phyloP scores from a whole-genome alignment of 2,113 vertebrate genomes.

The Xenopus borealis region DNA sequence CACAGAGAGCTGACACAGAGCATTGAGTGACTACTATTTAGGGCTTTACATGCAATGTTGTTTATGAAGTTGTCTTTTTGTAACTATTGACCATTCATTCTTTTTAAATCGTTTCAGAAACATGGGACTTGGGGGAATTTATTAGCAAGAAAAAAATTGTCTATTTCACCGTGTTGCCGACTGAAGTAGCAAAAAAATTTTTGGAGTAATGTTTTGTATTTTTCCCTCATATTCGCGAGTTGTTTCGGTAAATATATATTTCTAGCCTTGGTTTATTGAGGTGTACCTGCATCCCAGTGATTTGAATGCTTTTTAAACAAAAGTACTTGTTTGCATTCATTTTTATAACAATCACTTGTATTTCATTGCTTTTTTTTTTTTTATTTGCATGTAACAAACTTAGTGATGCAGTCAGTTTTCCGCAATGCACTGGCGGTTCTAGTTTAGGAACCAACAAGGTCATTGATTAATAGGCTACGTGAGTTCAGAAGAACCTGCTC shows the following conservation, averaged over 20 bases:
- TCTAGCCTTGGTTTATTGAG: slow-evolving; percentile 62
- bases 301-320: slow-evolving; percentile 46
- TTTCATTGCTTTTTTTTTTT: slow-evolving; percentile 50
- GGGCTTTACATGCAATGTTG: slow-evolving; percentile 55
- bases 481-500: too few relatives aligned
- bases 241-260: slow-evolving; percentile 67
- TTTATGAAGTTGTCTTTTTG: slow-evolving; percentile 61
- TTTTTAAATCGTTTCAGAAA: slow-evolving; percentile 40
- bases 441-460: background rate
- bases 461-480: slow-evolving; percentile 43
- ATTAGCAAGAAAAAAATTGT: slow-evolving; percentile 63
- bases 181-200: slow-evolving; percentile 78
- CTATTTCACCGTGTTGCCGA: slow-evolving; percentile 80
- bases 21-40: slow-evolving; percentile 60
- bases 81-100: slow-evolving; percentile 51
- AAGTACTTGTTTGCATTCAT: background rate
- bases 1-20: slow-evolving; percentile 49
- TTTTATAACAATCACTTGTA: slow-evolving; percentile 49
- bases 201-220: slow-evolving; percentile 80
- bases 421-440: background rate
- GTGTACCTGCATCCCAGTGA: slow-evolving; percentile 59
- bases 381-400: slow-evolving; percentile 57
- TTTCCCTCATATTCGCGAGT: slow-evolving; percentile 66
- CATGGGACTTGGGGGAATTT: slow-evolving; percentile 62
- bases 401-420: background rate